phyloP scores from a whole-genome alignment of 2,888 invertebrate genomes.

The Polymixis lichenea region DNA sequence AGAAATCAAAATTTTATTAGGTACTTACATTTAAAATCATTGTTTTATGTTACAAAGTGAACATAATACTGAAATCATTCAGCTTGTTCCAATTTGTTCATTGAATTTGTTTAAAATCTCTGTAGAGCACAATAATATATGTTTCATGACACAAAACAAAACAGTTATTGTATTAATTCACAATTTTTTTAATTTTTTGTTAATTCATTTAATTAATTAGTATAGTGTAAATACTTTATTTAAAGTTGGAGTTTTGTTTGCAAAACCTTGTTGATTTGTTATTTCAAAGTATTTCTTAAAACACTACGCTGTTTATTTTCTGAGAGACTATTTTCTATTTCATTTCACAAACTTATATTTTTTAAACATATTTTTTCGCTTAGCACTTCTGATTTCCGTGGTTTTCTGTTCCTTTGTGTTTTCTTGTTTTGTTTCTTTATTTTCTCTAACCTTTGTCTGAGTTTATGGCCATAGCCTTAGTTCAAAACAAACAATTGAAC shows the following conservation, averaged over 20 bases:
- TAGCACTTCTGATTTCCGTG: conserved; percentile 17
- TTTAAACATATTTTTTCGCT: conserved; percentile 10
- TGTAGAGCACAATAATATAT: neutral
- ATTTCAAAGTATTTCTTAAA: neutral
- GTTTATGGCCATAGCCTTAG: conserved; percentile 8
- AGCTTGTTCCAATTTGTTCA: neutral
- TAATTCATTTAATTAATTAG: no score
- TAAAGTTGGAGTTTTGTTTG: neutral
- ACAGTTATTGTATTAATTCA: no score
- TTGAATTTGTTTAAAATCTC: neutral
- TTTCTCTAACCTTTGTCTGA: conserved; percentile 9
- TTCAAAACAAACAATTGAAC: conserved; percentile 23
- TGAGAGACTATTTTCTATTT: neutral
- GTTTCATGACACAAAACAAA: conserved; percentile 3
- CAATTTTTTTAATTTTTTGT: neutral
- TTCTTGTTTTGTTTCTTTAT: conserved; percentile 31
- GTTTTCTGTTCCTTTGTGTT: conserved; percentile 17
- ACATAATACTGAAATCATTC: conserved; percentile 19
- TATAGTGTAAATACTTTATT: neutral
- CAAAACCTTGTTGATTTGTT: neutral
- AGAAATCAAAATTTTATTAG: neutral
- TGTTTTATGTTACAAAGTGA: conserved; percentile 4
- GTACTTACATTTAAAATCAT: conserved; percentile 50
- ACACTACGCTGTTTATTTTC: conserved; percentile 3
- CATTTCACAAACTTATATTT: neutral